Base-by-base conservation (phyloP, 2,888 invertebrate species). In the Tetranychus piercei region DNA sequence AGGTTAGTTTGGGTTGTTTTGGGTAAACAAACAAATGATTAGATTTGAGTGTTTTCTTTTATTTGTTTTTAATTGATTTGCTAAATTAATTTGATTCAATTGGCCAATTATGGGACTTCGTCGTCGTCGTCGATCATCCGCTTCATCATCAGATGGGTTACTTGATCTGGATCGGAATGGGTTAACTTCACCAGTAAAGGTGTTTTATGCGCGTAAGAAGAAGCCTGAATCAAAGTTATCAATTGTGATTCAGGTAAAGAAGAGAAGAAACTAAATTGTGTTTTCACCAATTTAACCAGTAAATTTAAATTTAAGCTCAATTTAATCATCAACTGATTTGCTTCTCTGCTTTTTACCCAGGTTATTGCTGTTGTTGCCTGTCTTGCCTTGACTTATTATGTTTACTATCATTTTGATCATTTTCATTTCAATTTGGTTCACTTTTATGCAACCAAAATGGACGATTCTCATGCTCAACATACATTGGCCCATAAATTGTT, bases 381-480 rank as follows among this genome's bases (percentile, higher is more conserved):
- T 2, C 64, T 77, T 1, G 73, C 69, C 22, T 72, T 79, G 0
- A 72, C 77, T 7, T 77, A 77, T 73, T 79, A 77, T 67, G 76
- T 78, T 15, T 79, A 78, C 69, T 78, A 76, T 69, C 75, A 78
- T 65, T 78, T 79, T 70, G 79, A 79, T 15, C 78, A 78, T 23
- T 76, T 79, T n/a, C 79, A 79, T 71, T 78, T 77, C 43, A 78
- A 79, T 45, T 74, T 78, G 18, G 77, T 78, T 22, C 77, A 78
- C 15, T 69, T 78, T 23, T 79, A 78, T 64, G 79, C 79, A 6
- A 72, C 78, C 43, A 73, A 75, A 66, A 55, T 78, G 67, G 79
- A 79, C 11, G 78, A 79, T 70, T 73, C 77, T 9, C 77, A 77
- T 22, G 79, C 79, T 6, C 79, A 79, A 70, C 79, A 79, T 71